Base-by-base conservation (phyloP, 1,140 invertebrate species). In the Sarcophaga bullata region DNA sequence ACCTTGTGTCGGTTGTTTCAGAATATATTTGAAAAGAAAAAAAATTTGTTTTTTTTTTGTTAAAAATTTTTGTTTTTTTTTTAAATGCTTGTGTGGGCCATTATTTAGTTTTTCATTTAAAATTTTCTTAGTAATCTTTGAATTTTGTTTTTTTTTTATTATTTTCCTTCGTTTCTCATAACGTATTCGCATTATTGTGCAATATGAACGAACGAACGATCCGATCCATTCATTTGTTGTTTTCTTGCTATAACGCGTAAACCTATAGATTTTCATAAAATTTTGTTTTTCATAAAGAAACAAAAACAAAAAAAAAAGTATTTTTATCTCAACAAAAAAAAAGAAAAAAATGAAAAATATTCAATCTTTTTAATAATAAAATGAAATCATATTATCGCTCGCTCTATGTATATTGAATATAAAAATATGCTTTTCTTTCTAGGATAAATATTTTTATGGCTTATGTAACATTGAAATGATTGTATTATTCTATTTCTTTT, bases 181-280 rank as follows among this genome's bases (percentile, higher is more conserved):
- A 68, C 19, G 17, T 19, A 19, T 68, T 68, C 75, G 48, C 15
- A 52, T 37, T 37, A 37, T 78, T 78, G 75, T 78, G 75, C 75
- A 78, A 78, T 78, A 78, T 78, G 48, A 50, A 52, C 25, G 25
- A 2, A 37, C 25, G 25, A 37, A 37, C 25, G 25, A 37, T 37
- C 25, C n/a, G 50, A 78, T 78, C 50, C 75, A 78, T 78, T 78
- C 48, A 48, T 78, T 78, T 78, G 25, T 52, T 78, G 17, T 47
- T 48, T 72, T 17, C 17, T 72, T 25, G 37, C 48, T 48, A 25
- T 50, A 19, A 78, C 75, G 75, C 75, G 19, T 78, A 48, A 78
- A 78, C 52, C 19, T 78, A 50, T 78, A 78, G 75, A 78, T 52
- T 50, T 78, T 50, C 75, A 78, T 13, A 52, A 37, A 52, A 49